These are phyloP conservation scores for Pituophis catenifer DNA, from an alignment of 2,113 vertebrate species.

Conservation along the genomic window DNA sequence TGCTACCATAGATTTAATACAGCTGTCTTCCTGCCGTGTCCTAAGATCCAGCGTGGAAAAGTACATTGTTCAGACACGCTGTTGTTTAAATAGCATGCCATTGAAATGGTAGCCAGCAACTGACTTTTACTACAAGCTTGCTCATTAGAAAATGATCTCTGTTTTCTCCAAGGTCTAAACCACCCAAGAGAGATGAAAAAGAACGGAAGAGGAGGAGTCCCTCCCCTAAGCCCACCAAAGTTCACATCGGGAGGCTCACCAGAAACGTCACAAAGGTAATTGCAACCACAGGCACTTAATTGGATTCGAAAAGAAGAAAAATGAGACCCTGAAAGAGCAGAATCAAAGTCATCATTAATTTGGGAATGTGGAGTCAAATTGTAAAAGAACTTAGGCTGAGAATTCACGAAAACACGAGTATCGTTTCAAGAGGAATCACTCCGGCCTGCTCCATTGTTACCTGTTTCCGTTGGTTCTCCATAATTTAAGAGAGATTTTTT, in stretches of 20 bases:
- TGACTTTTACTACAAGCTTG: background rate
- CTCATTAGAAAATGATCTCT: background rate
- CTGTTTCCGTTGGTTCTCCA: too few relatives aligned
- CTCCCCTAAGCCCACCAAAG: constrained; percentile 91
- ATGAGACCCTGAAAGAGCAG: background rate
- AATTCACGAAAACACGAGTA: background rate
- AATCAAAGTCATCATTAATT: rapidly evolving
- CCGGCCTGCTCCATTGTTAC: too few relatives aligned
- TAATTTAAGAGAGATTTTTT: background rate
- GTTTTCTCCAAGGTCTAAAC: constrained; percentile 81
- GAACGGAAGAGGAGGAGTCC: constrained; percentile 91
- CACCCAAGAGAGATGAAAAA: constrained; percentile 94
- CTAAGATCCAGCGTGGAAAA: background rate
- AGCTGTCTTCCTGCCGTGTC: background rate
- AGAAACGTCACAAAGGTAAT: constrained; percentile 94
- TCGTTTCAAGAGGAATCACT: background rate
- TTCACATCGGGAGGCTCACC: constrained; percentile 91
- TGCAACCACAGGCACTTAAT: rapidly evolving
- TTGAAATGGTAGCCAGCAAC: background rate
- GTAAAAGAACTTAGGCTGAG: background rate
- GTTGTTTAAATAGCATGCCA: background rate
- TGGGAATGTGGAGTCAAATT: rapidly evolving
- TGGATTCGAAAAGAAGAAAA: background rate
- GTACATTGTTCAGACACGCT: background rate
- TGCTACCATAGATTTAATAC: background rate